Percentiles rank a stretch among this genome's conserved stretches.
Evolutionary conservation across 2,797 vertebrate genomes (phyloP).

Genomic region (Poecilia gillii): DNA sequence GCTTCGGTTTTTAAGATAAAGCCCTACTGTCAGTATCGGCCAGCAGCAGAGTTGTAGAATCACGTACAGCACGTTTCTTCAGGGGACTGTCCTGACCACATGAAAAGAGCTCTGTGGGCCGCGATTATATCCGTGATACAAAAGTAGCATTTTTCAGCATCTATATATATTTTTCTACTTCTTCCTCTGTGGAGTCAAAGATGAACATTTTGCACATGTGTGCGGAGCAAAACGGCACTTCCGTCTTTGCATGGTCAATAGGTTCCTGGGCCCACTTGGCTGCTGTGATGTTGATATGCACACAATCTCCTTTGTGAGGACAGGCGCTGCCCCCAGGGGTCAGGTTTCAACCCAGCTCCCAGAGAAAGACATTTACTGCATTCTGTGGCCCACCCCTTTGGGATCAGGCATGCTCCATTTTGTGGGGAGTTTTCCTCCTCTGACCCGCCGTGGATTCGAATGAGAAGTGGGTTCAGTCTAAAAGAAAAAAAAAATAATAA

Average conservation of each 20-base stretch:
- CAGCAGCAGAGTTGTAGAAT: constrained; percentile 3
- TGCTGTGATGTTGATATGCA: constrained; percentile 83
- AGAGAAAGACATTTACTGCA: constrained; percentile 80
- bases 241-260: constrained; percentile 71
- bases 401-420: constrained; percentile 78
- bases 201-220: neutral
- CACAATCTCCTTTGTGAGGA: constrained; percentile 85
- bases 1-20: neutral
- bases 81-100: neutral
- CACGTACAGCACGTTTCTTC: constrained; percentile 34
- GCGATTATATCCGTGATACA: constrained; percentile 12
- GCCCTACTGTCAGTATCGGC: neutral
- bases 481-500: neutral
- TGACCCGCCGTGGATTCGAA: constrained; percentile 39
- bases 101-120: neutral
- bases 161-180: neutral
- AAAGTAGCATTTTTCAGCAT: neutral
- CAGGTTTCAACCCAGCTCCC: constrained; percentile 80
- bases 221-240: neutral
- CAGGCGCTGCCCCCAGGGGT: constrained; percentile 84
- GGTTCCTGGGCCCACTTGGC: constrained; percentile 72
- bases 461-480: constrained; percentile 26
- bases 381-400: constrained; percentile 73
- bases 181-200: neutral
- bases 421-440: constrained; percentile 70